Evolutionary conservation across 2,888 invertebrate species (phyloP).

Genomic region (Leptinotarsa tumamoca): DNA sequence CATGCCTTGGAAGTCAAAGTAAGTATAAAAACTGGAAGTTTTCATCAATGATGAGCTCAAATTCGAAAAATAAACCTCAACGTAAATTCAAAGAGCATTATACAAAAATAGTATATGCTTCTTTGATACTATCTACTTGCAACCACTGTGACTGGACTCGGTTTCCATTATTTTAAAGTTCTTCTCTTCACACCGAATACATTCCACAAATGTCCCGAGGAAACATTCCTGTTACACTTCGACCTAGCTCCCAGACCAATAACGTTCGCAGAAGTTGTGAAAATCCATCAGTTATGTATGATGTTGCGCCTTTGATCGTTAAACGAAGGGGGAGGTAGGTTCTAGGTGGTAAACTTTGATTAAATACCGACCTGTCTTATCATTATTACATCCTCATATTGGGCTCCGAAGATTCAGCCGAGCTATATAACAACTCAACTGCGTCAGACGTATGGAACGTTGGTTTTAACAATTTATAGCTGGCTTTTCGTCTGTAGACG

Average conservation of each 20-base stretch:
- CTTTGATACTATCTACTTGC: no score
- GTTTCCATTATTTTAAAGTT: no score
- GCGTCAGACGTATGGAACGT: slow-evolving; percentile 4
- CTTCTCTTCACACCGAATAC: no score
- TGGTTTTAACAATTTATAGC: not conserved
- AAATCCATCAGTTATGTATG: slow-evolving; percentile 33
- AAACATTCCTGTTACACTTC: not conserved
- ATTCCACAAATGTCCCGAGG: no score
- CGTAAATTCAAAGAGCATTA: no score
- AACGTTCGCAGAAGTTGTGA: slow-evolving; percentile 16
- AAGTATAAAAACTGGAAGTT: no score
- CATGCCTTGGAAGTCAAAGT: no score
- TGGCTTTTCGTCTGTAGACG: not conserved
- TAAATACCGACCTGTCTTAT: slow-evolving; percentile 20
- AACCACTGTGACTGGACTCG: no score
- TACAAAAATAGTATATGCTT: no score
- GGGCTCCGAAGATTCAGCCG: not conserved
- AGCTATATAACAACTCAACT: slow-evolving; percentile 1
- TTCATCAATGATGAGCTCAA: no score
- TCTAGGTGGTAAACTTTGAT: slow-evolving; percentile 33
- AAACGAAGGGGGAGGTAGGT: slow-evolving; percentile 16
- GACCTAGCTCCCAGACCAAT: not conserved
- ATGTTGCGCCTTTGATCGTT: slow-evolving; percentile 18
- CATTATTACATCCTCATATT: slow-evolving; percentile 17
- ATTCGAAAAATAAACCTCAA: no score